A percentile compares a stretch with the other conserved stretches of the same genome.
Evolutionary conservation across 2,797 vertebrate genomes (phyloP).

Genomic region (Bradypodion pumilum): DNA sequence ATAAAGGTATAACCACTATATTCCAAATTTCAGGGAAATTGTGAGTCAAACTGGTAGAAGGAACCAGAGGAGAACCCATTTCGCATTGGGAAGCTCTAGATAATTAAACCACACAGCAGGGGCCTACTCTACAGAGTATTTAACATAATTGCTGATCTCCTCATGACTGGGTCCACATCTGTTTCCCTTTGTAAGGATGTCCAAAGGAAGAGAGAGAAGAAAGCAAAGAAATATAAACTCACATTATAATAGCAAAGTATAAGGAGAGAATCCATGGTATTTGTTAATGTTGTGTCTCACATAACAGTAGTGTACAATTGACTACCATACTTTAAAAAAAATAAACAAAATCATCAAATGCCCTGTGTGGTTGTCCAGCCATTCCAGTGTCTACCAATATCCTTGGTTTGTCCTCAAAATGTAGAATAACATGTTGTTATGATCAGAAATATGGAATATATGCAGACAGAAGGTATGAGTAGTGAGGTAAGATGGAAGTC

Average conservation of each 20-base stretch:
- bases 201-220: neutral
- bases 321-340: neutral
- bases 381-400: neutral
- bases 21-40: neutral
- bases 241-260: neutral
- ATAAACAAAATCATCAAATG: neutral
- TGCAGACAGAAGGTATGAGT: slow-evolving; percentile 17
- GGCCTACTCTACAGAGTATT: neutral
- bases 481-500: neutral
- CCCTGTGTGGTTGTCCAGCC: neutral
- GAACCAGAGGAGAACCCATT: neutral
- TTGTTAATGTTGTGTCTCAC: neutral
- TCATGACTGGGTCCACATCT: slow-evolving; percentile 17
- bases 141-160: slow-evolving; percentile 22
- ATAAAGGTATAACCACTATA: neutral
- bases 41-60: neutral
- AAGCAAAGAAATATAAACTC: neutral
- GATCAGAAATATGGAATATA: slow-evolving; percentile 5
- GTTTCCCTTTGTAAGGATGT: neutral
- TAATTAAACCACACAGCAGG: slow-evolving; percentile 4
- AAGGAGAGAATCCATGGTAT: no score
- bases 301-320: neutral
- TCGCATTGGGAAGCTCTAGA: slow-evolving; percentile 4
- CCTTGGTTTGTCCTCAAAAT: neutral
- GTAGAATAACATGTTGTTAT: neutral